phyloP scores from a whole-genome alignment of 2,888 invertebrate species.

The Epirrita christyi region DNA sequence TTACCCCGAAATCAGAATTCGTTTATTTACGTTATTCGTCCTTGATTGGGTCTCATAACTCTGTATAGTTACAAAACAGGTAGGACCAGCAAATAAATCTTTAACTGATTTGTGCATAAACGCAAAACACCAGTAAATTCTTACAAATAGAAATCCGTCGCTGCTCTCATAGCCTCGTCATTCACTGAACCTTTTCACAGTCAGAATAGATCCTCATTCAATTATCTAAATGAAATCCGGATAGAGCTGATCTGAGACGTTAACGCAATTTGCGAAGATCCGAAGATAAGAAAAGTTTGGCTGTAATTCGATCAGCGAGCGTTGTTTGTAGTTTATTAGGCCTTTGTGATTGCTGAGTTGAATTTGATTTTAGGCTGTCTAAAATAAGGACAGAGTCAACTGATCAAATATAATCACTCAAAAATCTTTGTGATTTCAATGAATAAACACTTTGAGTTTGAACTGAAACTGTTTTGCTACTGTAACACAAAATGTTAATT shows the following conservation, averaged over 20 bases:
- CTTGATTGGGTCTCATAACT: too few relatives aligned
- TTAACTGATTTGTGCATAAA: too few relatives aligned
- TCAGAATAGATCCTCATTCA: constrained; percentile 80
- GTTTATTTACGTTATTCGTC: too few relatives aligned
- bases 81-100: too few relatives aligned
- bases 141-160: constrained; percentile 4
- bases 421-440: background rate
- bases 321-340: constrained; percentile 37
- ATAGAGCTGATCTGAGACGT: constrained; percentile 72
- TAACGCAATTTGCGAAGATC: constrained; percentile 75
- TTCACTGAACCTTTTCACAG: constrained; percentile 70
- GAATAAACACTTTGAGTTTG: background rate
- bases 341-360: constrained; percentile 15
- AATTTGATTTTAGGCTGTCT: constrained; percentile 3
- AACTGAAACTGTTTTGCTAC: too few relatives aligned
- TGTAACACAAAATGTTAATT: too few relatives aligned
- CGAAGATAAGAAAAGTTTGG: constrained; percentile 55
- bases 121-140: too few relatives aligned
- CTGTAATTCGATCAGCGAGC: constrained; percentile 48
- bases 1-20: too few relatives aligned
- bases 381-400: background rate
- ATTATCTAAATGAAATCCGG: constrained; percentile 83
- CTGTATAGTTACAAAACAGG: too few relatives aligned
- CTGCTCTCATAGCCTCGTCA: constrained; percentile 49
- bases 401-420: background rate